Base-by-base conservation (phyloP, 2,888 invertebrate genomes). In the Scaptomyza polygonia region DNA sequence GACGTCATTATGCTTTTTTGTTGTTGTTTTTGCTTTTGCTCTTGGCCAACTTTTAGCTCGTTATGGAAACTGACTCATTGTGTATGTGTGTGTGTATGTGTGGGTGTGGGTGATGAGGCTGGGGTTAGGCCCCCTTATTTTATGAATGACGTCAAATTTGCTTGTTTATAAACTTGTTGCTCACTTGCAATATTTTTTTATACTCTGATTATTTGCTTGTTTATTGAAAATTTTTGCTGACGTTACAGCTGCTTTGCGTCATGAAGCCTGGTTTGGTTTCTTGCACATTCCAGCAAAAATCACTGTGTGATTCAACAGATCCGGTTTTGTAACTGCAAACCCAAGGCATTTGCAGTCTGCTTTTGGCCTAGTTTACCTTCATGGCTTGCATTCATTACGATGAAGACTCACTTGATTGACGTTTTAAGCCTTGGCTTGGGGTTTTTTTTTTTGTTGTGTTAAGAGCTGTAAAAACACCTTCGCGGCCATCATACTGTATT, bases 1-100 rank as follows among this genome's bases (percentile, higher is more conserved):
- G 42, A 68, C 72, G 86, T 83, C 80, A 83, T 66, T 63, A 72
- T 72, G 71, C 18, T 48, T n/a, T 25, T 52, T 30, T n/a, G n/a
- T n/a, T n/a, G n/a, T n/a, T n/a, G n/a, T n/a, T n/a, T n/a, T n/a
- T n/a, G n/a, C n/a, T 74, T 25, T 25, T 74, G 86, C 68, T 86
- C 80, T 82, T 79, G 83, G 67, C 72, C 75, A 86, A 80, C 75
- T 58, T 79, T 55, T 34, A 43, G 54, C 51, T 48, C 58, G 40
- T 47, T 59, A 39, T 45, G 56, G 34, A 5, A 32, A 45, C 72
- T 80, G 80, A 82, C 52, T 83, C 86, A 82, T 53, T 5, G 5
- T 14, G 8, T n/a, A 6, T 39, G 4, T 44, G 8, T 25, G 5
- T 48, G 51, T 51, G 21, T 21, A 3, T 21, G 21, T 21, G 21